These are phyloP conservation scores for Scytalopus superciliaris DNA, from an alignment of 2,113 vertebrate genomes.

Conservation along the genomic window DNA sequence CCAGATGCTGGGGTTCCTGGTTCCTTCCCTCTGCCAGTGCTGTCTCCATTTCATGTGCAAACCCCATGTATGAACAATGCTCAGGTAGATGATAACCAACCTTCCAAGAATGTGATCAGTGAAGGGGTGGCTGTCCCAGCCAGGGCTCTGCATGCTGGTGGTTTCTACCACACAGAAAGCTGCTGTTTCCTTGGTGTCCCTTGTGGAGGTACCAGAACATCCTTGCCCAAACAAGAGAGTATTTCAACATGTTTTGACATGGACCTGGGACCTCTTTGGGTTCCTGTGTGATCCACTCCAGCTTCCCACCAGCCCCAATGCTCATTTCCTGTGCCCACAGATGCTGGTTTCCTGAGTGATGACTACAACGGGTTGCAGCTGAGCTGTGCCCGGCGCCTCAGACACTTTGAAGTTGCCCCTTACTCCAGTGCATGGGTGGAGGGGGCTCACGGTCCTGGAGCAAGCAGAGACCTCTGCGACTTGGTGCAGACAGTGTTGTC, in stretches of 20 bases:
- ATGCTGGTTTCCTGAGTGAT: background rate
- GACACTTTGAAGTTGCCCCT: accelerated
- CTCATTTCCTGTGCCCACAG: background rate
- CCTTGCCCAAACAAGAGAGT: background rate
- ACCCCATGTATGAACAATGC: background rate
- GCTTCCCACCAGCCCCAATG: accelerated
- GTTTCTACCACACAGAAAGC: accelerated
- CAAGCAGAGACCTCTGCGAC: background rate
- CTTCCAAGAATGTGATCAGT: background rate
- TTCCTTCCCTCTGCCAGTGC: background rate
- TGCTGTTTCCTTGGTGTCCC: background rate
- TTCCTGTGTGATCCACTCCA: accelerated
- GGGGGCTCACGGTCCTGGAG: accelerated
- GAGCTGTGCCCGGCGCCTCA: background rate
- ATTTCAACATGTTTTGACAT: accelerated
- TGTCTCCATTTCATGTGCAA: background rate
- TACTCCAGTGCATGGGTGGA: background rate
- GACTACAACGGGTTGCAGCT: accelerated
- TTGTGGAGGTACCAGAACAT: accelerated
- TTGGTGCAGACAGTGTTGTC: accelerated
- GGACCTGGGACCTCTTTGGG: background rate
- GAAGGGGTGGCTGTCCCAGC: accelerated
- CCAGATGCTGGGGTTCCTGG: accelerated
- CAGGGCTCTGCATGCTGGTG: background rate
- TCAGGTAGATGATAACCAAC: background rate